Percentiles rank a stretch among this genome's conserved stretches.
Evolutionary conservation across 2,797 vertebrate genomes (phyloP).

Genomic region (Cheirogaleus major): DNA sequence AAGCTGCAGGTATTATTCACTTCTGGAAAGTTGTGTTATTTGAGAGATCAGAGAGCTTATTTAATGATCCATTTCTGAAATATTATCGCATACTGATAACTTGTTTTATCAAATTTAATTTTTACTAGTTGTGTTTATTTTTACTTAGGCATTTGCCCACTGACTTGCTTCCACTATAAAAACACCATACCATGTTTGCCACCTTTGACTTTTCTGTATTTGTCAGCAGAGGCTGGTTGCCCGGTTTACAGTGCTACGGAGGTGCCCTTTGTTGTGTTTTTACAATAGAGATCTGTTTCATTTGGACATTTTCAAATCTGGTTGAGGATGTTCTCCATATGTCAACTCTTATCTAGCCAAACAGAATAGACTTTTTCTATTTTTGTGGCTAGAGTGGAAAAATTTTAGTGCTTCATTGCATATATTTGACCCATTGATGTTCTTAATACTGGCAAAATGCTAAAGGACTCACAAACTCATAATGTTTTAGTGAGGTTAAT

Average conservation of each 20-base stretch:
- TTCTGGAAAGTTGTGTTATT: constrained; percentile 13
- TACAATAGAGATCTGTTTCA: constrained; percentile 10
- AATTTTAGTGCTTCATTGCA: not conserved
- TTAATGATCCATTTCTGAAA: constrained; percentile 20
- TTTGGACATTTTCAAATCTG: constrained; percentile 51
- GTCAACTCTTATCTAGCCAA: constrained; percentile 3
- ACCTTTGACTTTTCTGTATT: not conserved
- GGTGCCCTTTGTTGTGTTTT: constrained; percentile 48
- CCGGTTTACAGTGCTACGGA: not conserved
- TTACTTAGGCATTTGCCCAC: not conserved
- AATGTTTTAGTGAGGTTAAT: constrained; percentile 44
- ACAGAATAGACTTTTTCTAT: constrained; percentile 36
- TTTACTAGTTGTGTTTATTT: not conserved
- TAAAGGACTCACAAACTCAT: not conserved
- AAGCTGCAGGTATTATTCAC: not conserved
- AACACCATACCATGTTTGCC: not conserved
- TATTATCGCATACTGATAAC: not conserved
- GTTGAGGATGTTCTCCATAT: constrained; percentile 55
- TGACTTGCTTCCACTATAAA: not conserved
- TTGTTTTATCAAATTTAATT: constrained; percentile 51
- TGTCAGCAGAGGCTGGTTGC: not conserved
- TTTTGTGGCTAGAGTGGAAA: constrained; percentile 37
- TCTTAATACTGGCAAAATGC: constrained; percentile 27
- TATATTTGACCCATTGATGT: not conserved
- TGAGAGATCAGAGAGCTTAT: not conserved